Evolutionary conservation across 2,888 invertebrate species (phyloP).

Genomic region (Timema podura): DNA sequence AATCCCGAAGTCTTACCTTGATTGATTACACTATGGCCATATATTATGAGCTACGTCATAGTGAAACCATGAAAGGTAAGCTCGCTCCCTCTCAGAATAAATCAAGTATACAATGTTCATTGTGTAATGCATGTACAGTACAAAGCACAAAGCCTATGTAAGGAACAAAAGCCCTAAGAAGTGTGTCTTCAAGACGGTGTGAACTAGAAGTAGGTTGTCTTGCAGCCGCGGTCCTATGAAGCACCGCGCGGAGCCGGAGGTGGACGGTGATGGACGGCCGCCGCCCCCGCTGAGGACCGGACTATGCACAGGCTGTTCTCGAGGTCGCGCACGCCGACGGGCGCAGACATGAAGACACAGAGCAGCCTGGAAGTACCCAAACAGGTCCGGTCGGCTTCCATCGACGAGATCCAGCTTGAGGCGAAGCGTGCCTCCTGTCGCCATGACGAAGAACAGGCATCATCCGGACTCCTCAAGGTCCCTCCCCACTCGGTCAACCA

Average conservation of each 20-base stretch:
- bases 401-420: conserved; percentile 83
- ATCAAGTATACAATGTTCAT: no score
- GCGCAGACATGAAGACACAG: conserved; percentile 87
- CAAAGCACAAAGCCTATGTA: no score
- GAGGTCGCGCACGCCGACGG: conserved; percentile 82
- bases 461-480: conserved; percentile 33
- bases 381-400: conserved; percentile 84
- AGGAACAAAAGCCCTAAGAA: no score
- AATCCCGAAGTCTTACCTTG: no score
- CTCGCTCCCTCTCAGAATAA: no score
- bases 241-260: not conserved
- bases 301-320: conserved; percentile 76
- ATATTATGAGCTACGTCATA: no score
- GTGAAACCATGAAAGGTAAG: no score
- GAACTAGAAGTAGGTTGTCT: not conserved
- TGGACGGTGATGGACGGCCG: not conserved
- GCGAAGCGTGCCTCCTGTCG: conserved; percentile 57
- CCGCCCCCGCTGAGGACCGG: not conserved
- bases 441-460: conserved; percentile 35
- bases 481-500: conserved; percentile 47
- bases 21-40: no score
- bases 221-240: conserved; percentile 8
- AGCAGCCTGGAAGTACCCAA: conserved; percentile 88
- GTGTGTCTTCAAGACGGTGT: no score
- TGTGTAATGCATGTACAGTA: no score